Conservation (phyloP, 2,797 vertebrate species). For the Enoplosus armatus region DNA sequence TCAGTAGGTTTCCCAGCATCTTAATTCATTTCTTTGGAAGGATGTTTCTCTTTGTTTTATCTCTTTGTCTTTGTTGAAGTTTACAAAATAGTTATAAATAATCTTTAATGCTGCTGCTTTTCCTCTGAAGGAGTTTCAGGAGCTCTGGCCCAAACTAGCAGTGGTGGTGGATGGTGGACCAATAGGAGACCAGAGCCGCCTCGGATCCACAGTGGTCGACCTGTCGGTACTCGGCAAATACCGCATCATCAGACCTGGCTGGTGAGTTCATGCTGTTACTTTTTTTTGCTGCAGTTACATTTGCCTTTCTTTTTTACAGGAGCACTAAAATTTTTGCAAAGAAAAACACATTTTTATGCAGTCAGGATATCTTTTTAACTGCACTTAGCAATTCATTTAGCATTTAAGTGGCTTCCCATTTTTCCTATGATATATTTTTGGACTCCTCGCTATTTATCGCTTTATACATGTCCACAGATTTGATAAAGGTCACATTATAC, state of each 20-base stretch:
- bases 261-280: conserved; percentile 82
- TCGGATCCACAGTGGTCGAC: conserved; percentile 96
- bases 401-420: too few species aligned
- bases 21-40: neutral
- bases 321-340: too few species aligned
- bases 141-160: conserved; percentile 92
- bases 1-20: neutral
- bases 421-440: too few species aligned
- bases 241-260: conserved; percentile 92
- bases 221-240: conserved; percentile 90
- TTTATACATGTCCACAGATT: too few species aligned
- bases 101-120: conserved; percentile 1
- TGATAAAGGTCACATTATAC: neutral
- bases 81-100: neutral
- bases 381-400: too few species aligned
- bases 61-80: neutral
- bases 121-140: conserved; percentile 90
- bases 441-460: too few species aligned
- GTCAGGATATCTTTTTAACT: too few species aligned
- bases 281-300: neutral
- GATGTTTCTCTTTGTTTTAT: neutral
- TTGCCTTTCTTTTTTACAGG: neutral
- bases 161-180: conserved; percentile 93
- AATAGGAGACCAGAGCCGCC: conserved; percentile 88
- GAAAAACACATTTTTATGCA: neutral